A percentile compares a stretch with the other conserved stretches of the same genome.
phyloP scores from a whole-genome alignment of 1,140 invertebrate species.

The Lordiphosa clarofinis region DNA sequence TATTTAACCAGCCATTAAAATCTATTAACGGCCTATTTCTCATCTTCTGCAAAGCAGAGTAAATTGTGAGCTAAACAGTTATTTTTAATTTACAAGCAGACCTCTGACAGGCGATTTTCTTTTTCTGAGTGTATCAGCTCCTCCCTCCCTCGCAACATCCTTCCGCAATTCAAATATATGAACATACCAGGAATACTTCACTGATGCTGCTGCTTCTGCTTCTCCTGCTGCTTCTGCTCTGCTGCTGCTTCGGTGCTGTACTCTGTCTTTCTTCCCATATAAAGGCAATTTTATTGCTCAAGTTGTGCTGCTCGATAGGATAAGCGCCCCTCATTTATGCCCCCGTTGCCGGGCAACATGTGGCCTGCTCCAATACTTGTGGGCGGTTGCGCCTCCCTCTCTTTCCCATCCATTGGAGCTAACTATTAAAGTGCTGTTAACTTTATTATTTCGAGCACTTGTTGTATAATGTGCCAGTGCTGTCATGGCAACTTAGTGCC shows the following conservation, averaged over 20 bases:
- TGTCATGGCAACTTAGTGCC: conserved; percentile 69
- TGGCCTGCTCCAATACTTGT: conserved; percentile 41
- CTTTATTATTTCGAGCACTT: conserved; percentile 77
- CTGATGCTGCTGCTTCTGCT: conserved; percentile 19
- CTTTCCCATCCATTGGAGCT: conserved; percentile 21
- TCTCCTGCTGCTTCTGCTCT: no score
- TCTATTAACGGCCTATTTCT: no score
- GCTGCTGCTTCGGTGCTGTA: background rate
- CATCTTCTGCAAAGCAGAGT: no score
- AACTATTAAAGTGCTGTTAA: conserved; percentile 78
- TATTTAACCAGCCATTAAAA: no score
- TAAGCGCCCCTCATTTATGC: conserved; percentile 70
- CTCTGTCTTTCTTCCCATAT: conserved; percentile 35
- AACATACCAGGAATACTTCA: conserved; percentile 64
- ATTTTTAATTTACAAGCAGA: no score
- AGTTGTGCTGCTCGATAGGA: conserved; percentile 72
- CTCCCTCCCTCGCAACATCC: background rate
- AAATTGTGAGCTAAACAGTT: no score
- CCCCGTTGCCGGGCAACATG: conserved; percentile 68
- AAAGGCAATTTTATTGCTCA: conserved; percentile 76
- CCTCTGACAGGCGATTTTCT: no score
- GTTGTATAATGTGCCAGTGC: conserved; percentile 72
- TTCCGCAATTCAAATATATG: conserved; percentile 42
- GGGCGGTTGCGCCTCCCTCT: conserved; percentile 8
- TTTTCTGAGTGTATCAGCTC: no score